Conservation (phyloP, 2,113 vertebrate species). For the Rhizomys pruinosus region DNA sequence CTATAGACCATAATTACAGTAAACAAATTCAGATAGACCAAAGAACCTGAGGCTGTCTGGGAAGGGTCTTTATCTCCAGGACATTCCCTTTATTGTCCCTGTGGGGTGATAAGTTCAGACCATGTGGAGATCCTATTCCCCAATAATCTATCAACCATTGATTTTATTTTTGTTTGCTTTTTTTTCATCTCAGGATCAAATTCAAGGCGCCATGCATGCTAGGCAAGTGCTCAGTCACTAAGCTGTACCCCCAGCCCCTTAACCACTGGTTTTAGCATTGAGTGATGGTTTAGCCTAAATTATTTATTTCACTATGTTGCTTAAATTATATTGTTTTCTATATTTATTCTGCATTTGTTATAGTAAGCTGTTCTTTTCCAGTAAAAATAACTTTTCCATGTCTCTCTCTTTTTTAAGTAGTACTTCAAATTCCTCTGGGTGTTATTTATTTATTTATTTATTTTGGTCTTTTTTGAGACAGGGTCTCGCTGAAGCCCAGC, state of each 20-base stretch:
- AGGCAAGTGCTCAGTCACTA: neutral
- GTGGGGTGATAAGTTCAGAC: neutral
- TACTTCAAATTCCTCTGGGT: neutral
- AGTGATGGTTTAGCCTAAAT: neutral
- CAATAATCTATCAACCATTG: neutral
- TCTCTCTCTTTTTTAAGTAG: neutral
- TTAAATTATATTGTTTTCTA: neutral
- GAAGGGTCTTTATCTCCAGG: neutral
- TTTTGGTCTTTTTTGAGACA: too few species aligned
- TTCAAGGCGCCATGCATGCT: neutral
- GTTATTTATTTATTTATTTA: too few species aligned
- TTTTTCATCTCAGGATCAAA: neutral
- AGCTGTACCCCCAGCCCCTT: neutral
- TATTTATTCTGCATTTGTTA: neutral
- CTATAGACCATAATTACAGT: constrained; percentile 15
- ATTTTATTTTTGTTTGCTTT: neutral
- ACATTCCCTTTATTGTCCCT: neutral
- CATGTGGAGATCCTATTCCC: neutral
- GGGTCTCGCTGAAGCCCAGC: too few species aligned
- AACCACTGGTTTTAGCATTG: neutral
- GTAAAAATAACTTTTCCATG: neutral
- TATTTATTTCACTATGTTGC: neutral
- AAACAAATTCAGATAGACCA: neutral
- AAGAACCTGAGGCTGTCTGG: neutral
- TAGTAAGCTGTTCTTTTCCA: neutral